Base-by-base conservation (phyloP, 2,888 invertebrate genomes). In the Chymomyza amoena region DNA sequence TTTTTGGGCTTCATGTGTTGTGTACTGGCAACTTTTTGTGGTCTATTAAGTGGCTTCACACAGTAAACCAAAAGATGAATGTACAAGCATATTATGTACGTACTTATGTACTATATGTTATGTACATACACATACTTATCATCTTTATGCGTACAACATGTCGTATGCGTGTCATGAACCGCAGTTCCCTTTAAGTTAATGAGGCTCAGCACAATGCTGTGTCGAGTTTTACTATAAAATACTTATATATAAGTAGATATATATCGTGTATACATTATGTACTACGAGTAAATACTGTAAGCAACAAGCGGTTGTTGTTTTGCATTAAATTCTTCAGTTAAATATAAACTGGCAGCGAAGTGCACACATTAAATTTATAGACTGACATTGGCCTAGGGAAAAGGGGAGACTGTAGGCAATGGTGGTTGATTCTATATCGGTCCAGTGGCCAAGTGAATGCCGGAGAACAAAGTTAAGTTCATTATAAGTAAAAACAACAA, bases 21-120 rank as follows among this genome's bases (percentile, higher is more conserved):
- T 73, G 25, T 25, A 75, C 66, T 73, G 64, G 63, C 75, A 77
- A 86, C 75, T 78, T 84, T 32, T 89, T 83, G 84, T 73, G 89
- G 84, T 88, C 88, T 86, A 86, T 84, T 87, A 84, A 86, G 88
- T 85, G 86, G 84, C 81, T 72, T 73, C 63, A 25, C 79, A 66
- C 72, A 72, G 75, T 87, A 82, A 84, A 83, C 85, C 83, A 77
- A 81, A 83, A 73, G 75, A 65, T 72, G 73, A 45, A 45, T 45
- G 39, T 32, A 32, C 32, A 32, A 32, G 32, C 39, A 45, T 45
- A 4, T 45, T 45, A 13, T 13, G 25, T 25, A 25, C 4, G 25
- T 25, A n/a, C n/a, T n/a, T n/a, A n/a, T n/a, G n/a, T n/a, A n/a
- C n/a, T n/a, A n/a, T n/a, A 25, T 25, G 25, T 25, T 25, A 25